A percentile compares a stretch with the other conserved stretches of the same genome.
Conservation (phyloP, 2,113 vertebrate genomes). For the Gambusia holbrooki region DNA sequence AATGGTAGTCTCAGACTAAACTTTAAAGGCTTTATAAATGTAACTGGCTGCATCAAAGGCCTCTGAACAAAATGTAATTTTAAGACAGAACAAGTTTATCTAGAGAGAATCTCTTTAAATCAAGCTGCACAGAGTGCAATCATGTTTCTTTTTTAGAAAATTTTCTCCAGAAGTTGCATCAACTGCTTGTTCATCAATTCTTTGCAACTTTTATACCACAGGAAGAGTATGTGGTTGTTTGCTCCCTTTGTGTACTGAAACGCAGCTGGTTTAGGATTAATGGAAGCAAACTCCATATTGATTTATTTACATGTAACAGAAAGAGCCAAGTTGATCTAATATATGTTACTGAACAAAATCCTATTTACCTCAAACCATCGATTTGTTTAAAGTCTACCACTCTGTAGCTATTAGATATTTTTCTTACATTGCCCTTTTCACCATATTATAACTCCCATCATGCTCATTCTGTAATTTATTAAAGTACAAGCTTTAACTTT, state of each 20-base stretch:
- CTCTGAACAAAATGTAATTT: too few species aligned
- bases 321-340: not conserved
- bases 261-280: not conserved
- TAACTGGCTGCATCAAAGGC: too few species aligned
- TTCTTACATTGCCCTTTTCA: not conserved
- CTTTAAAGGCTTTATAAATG: too few species aligned
- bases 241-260: not conserved
- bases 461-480: constrained; percentile 7
- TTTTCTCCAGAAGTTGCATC: not conserved
- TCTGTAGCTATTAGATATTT: not conserved
- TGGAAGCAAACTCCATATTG: not conserved
- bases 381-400: not conserved
- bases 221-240: not conserved
- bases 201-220: not conserved
- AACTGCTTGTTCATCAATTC: not conserved
- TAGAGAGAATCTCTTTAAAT: too few species aligned
- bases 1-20: too few species aligned
- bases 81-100: too few species aligned
- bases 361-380: not conserved
- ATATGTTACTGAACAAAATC: not conserved
- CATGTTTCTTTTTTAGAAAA: not conserved
- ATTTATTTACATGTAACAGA: not conserved
- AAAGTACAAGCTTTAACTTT: constrained; percentile 28
- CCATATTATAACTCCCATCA: constrained; percentile 20
- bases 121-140: not conserved